These are phyloP conservation scores for Drosophila bifasciata DNA, from an alignment of 1,140 invertebrate genomes.

Conservation along the genomic window DNA sequence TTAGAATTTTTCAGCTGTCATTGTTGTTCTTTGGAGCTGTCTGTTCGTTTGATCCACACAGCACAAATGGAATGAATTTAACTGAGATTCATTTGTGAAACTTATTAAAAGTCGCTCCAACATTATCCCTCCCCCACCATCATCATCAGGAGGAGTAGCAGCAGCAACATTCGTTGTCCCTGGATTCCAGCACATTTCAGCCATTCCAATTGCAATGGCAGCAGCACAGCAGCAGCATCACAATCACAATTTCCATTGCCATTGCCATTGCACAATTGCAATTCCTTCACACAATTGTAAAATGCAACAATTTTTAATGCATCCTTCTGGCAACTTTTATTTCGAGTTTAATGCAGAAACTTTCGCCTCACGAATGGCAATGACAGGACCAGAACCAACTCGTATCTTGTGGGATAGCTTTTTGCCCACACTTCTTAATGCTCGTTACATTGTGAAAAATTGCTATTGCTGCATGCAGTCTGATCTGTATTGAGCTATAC, in stretches of 20 bases:
- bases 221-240: constrained; percentile 43
- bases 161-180: constrained; percentile 8
- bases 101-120: constrained; percentile 64
- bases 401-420: constrained; percentile 42
- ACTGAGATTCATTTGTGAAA: constrained; percentile 43
- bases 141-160: constrained; percentile 13
- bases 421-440: constrained; percentile 22
- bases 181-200: constrained; percentile 39
- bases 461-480: background rate
- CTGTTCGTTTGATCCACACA: too few species aligned
- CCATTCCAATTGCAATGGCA: constrained; percentile 56
- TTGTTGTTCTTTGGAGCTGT: background rate
- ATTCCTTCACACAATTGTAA: constrained; percentile 55
- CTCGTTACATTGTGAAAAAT: constrained; percentile 29
- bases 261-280: constrained; percentile 57
- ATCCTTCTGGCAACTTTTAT: constrained; percentile 74
- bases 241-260: constrained; percentile 33
- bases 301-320: constrained; percentile 82
- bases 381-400: constrained; percentile 26
- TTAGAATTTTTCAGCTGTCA: constrained; percentile 27
- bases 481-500: too few species aligned
- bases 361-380: constrained; percentile 37
- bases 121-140: constrained; percentile 7
- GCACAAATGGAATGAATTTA: constrained; percentile 17
- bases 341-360: constrained; percentile 76